phyloP scores from a whole-genome alignment of 2,797 vertebrate species.

The Nyctibius grandis region DNA sequence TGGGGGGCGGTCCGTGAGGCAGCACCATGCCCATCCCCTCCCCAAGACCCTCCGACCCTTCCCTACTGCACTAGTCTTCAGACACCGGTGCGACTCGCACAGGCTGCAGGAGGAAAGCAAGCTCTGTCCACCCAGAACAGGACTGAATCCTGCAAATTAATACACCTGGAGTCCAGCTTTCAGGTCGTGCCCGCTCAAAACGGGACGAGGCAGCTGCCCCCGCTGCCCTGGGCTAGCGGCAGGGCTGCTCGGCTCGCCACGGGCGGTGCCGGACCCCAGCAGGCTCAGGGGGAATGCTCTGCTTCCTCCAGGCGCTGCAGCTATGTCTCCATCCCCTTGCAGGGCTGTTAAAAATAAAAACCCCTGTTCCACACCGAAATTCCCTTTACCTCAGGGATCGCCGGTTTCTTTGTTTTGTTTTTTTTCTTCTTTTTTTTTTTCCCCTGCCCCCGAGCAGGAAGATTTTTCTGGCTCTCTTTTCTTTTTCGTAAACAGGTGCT shows the following conservation, averaged over 20 bases:
- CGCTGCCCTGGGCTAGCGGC: neutral
- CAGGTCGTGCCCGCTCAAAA: fast-evolving
- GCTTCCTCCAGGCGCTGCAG: neutral
- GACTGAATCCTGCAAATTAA: neutral
- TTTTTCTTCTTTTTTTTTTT: neutral
- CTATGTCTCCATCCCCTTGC: neutral
- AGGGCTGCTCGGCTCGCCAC: neutral
- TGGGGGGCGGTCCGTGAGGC: too few relatives aligned
- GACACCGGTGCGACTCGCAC: fast-evolving
- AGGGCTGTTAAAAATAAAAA: neutral
- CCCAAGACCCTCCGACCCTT: neutral
- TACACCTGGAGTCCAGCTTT: neutral
- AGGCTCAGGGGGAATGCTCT: neutral
- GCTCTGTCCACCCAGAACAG: neutral
- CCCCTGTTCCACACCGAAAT: neutral
- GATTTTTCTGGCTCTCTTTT: neutral
- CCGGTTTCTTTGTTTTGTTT: neutral
- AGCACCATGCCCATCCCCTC: too few relatives aligned
- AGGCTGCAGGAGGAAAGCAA: neutral
- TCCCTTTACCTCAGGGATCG: neutral
- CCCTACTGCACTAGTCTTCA: fast-evolving
- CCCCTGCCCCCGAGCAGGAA: fast-evolving
- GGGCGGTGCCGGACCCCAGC: fast-evolving
- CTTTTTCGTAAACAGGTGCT: neutral
- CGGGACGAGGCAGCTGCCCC: neutral